These are phyloP conservation scores for Thera britannica DNA, from an alignment of 2,888 invertebrate species.

Conservation along the genomic window DNA sequence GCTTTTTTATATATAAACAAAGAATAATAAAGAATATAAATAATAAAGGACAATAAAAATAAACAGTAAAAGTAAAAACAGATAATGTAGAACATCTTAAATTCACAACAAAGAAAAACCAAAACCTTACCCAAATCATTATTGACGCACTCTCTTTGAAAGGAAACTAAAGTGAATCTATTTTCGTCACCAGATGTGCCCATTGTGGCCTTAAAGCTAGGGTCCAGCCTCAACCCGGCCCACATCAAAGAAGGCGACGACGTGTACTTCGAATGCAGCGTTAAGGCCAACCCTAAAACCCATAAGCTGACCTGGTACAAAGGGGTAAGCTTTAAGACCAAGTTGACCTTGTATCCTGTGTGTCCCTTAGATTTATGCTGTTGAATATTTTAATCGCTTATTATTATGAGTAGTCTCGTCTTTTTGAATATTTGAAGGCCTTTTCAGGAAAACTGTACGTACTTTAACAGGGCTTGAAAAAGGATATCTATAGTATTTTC, in stretches of 20 bases:
- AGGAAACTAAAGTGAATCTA: not conserved
- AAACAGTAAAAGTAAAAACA: too few relatives aligned
- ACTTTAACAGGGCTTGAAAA: too few relatives aligned
- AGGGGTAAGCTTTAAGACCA: slow-evolving; percentile 75
- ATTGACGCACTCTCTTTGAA: not conserved
- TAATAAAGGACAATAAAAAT: too few relatives aligned
- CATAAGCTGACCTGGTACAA: slow-evolving; percentile 94
- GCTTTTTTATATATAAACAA: too few relatives aligned
- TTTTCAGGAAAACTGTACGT: too few relatives aligned
- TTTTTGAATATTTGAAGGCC: not conserved
- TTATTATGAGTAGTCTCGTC: not conserved
- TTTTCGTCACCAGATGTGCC: slow-evolving; percentile 88
- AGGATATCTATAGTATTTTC: too few relatives aligned
- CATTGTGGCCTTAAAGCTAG: slow-evolving; percentile 91
- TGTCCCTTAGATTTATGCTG: slow-evolving; percentile 9
- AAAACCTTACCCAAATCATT: too few relatives aligned
- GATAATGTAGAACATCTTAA: too few relatives aligned
- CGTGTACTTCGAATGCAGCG: slow-evolving; percentile 96
- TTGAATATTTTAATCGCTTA: slow-evolving; percentile 5
- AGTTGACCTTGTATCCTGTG: not conserved
- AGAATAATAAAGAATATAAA: too few relatives aligned
- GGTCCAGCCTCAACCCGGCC: slow-evolving; percentile 91
- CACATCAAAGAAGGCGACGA: slow-evolving; percentile 94
- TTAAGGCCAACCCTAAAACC: slow-evolving; percentile 94
- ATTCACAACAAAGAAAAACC: too few relatives aligned